Conservation (phyloP, 2,797 vertebrate genomes). For the Hoplostethus atlanticus region DNA sequence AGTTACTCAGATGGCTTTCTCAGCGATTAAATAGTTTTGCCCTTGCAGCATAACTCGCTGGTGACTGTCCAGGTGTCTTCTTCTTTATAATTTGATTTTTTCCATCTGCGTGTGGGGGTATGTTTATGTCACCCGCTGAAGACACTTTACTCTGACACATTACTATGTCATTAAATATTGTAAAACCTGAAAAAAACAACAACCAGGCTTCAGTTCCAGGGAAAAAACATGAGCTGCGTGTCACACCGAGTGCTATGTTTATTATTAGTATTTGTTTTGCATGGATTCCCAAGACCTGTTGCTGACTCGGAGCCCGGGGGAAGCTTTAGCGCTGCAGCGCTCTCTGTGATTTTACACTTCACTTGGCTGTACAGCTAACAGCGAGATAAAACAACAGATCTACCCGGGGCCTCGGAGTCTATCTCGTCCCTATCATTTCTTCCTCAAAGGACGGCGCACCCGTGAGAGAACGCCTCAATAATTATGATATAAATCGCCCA, state of each 20-base stretch:
- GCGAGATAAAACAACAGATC: slow-evolving; percentile 68
- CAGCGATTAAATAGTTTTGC: slow-evolving; percentile 10
- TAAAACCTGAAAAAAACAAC: slow-evolving; percentile 11
- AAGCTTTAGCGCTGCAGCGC: slow-evolving; percentile 30
- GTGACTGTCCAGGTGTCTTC: slow-evolving; percentile 7
- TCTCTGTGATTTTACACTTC: slow-evolving; percentile 70
- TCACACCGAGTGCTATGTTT: slow-evolving; percentile 36
- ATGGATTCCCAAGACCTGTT: slow-evolving; percentile 67
- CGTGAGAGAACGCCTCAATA: slow-evolving; percentile 59
- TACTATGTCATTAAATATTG: slow-evolving; percentile 48
- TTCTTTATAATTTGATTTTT: slow-evolving; percentile 26
- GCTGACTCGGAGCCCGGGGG: slow-evolving; percentile 44
- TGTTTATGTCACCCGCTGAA: slow-evolving; percentile 41
- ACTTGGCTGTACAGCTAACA: slow-evolving; percentile 66
- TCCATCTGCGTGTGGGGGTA: slow-evolving; percentile 34
- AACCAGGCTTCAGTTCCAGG: slow-evolving; percentile 31
- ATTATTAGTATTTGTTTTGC: slow-evolving; percentile 70
- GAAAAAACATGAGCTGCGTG: slow-evolving; percentile 29
- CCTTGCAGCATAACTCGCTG: slow-evolving; percentile 4
- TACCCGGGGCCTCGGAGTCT: slow-evolving; percentile 54
- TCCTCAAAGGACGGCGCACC: slow-evolving; percentile 59
- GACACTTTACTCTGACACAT: slow-evolving; percentile 48
- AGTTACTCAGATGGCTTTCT: slow-evolving; percentile 9
- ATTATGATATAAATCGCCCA: slow-evolving; percentile 61
- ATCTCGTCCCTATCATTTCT: slow-evolving; percentile 57